Percentiles rank a stretch among this genome's conserved stretches.
phyloP scores from a whole-genome alignment of 2,888 invertebrate species.

The Epinotia demarniana region DNA sequence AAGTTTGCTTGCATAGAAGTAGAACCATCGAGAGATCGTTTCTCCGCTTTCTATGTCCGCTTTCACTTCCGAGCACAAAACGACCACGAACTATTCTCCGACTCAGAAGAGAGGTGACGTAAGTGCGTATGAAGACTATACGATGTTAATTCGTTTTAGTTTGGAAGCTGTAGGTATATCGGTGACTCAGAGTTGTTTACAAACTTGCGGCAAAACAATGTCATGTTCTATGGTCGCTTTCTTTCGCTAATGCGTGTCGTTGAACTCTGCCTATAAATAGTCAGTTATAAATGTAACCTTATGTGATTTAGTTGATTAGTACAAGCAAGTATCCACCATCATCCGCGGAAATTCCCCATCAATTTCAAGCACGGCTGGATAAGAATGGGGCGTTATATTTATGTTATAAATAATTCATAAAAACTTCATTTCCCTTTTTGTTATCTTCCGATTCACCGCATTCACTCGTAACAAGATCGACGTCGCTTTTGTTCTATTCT shows the following conservation, averaged over 20 bases:
- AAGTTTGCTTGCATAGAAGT: constrained; percentile 20
- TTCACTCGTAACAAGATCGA: too few species aligned
- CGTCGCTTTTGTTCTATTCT: too few species aligned
- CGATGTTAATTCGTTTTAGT: constrained; percentile 7
- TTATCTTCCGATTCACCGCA: too few species aligned
- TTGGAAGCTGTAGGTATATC: not conserved
- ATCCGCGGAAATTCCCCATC: too few species aligned
- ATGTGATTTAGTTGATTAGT: not conserved
- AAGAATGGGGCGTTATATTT: too few species aligned
- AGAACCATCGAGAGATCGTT: constrained; percentile 30
- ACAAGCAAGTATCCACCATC: not conserved
- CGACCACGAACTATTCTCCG: constrained; percentile 29
- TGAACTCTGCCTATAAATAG: constrained; percentile 30
- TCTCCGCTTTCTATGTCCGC: constrained; percentile 31
- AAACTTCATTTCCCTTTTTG: too few species aligned
- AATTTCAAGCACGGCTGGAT: too few species aligned
- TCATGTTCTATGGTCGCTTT: constrained; percentile 30
- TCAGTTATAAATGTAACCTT: not conserved
- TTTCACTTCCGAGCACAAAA: constrained; percentile 35
- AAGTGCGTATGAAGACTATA: constrained; percentile 1
- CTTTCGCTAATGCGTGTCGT: constrained; percentile 27
- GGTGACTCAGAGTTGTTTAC: constrained; percentile 32
- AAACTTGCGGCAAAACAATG: constrained; percentile 31
- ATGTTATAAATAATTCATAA: too few species aligned
- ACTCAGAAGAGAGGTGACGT: not conserved